Conservation (phyloP, 2,113 vertebrate genomes). For the Columba janthina region DNA sequence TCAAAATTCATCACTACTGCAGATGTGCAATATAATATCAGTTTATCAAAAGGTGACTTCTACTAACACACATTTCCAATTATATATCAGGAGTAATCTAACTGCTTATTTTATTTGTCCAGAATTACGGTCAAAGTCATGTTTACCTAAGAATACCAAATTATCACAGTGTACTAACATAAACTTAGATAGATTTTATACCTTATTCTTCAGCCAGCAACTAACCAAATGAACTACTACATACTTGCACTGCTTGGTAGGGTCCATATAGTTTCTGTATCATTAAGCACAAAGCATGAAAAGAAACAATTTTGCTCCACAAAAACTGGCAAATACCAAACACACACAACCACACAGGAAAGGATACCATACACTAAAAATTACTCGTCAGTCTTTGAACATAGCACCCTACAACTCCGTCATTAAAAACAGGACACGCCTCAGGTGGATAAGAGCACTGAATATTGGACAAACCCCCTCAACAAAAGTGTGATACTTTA, state of each 20-base stretch:
- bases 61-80: fast-evolving
- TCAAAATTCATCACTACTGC: background rate
- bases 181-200: background rate
- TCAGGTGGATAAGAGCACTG: background rate
- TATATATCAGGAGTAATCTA: fast-evolving
- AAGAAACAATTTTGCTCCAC: background rate
- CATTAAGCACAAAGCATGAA: background rate
- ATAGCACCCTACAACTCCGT: background rate
- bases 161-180: background rate
- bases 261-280: background rate
- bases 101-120: background rate
- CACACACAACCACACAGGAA: background rate
- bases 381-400: background rate
- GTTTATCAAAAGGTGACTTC: background rate
- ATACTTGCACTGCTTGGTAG: background rate
- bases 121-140: background rate
- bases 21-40: fast-evolving
- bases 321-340: background rate
- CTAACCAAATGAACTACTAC: no score
- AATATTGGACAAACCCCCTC: background rate
- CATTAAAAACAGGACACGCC: background rate
- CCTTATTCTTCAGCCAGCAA: background rate
- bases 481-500: background rate
- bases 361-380: background rate
- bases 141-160: fast-evolving